Base-by-base conservation (phyloP, 2,113 vertebrate genomes). In the Oxygymnocypris stewartii region DNA sequence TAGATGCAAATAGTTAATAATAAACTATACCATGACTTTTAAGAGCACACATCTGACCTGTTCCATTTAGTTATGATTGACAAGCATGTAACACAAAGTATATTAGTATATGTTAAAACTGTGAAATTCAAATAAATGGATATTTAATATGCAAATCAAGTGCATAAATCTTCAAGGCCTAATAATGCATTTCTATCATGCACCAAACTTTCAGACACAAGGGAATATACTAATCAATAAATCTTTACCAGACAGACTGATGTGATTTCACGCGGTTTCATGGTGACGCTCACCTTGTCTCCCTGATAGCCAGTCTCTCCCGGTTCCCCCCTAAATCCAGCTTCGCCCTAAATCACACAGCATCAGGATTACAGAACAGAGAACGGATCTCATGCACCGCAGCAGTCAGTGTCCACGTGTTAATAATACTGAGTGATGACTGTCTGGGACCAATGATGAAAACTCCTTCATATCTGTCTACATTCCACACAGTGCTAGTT, bases 271-370 rank as follows among this genome's bases (percentile, higher is more conserved):
- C 18, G 37, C 3, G 1, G 0, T 23, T 23, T 7, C 20, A 23
- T 73, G 20, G 0, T 20, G 31, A 73, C 4, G 5, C 87, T 84
- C 94, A 98, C 98, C 97, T 98, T 99, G 91, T 99, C 98, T 86
- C 98, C 98, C 82, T 96, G 95, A 93, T 95, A 97, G 2, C 98
- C 98, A 37, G 86, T 90, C 73, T 99, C 97, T 94, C 98, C 98
- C 40, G 92, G 95, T 28, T 98, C 95, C 75, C 98, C 98, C 77
- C 91, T 90, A 89, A 93, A 92, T 93, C 98, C 98, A 90, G 94
- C 93, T 92, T 98, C 96, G 89, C 95, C 97, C 98, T 99, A 92
- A 90, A 95, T 92, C 94, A 94, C 59, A 96, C 80, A 95, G 89
- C 87, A 93, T 93, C 94, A 96, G 95, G 81, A 92, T 90, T 78